Base-by-base conservation (phyloP, 2,113 vertebrate species). In the Stigmatopora argus region DNA sequence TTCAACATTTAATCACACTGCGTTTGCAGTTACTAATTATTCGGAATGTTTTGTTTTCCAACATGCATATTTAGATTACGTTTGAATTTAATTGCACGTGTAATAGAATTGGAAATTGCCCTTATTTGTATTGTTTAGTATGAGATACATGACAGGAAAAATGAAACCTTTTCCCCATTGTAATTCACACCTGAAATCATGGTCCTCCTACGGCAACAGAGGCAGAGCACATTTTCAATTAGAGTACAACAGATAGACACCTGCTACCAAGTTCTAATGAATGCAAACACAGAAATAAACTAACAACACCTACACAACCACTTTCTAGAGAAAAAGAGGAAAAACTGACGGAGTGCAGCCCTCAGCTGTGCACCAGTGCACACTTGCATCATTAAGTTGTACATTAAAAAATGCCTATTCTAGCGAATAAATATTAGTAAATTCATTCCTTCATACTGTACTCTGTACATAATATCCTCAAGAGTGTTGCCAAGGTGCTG, bases 221-320 rank as follows among this genome's bases (percentile, higher is more conserved):
- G 78, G 69, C 65, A 72, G 77, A 84, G 71, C 71, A 80, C 71
- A 80, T 76, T 67, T 64, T 81, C 59, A 85, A 80, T 82, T 77
- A 62, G 62, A 65, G 69, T 81, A 79, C 80, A 86, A 78, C 80
- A 72, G 74, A 82, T 70, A 71, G 61, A 81, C 82, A 83, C 70
- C 68, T 55, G 52, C 47, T 65, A 17, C 47, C 62, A 69, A 55
- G 18, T 8, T 46, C 65, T 71, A 51, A 26, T 55, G 49, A 51
- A 65, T 56, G 38, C 13, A 48, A 10, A 53, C 11, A 53, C 19
- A 53, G 3, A 14, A 4, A 3, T n/a, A 1, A 3, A 17, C 47
- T 9, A 14, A 15, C 9, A 19, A n/a, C 48, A 52, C 9, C n/a
- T n/a, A 19, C 51, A 23, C 51, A 13, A 19, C 71, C 70, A 68